phyloP scores from a whole-genome alignment of 2,797 vertebrate genomes.

The Centropyge bicolor region DNA sequence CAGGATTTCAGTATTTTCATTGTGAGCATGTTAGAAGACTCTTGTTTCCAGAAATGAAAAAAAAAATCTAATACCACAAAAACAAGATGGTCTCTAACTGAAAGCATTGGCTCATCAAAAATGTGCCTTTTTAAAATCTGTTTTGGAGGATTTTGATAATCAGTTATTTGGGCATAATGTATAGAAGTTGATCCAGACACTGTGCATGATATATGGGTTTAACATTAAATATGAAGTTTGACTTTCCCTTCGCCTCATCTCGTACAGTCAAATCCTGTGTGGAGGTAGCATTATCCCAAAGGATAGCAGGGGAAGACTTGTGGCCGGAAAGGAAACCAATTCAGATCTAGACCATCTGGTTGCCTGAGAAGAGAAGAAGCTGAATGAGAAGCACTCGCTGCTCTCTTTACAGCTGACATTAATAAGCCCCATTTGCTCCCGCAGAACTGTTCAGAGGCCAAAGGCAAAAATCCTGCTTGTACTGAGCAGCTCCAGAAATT shows the following conservation, averaged over 20 bases:
- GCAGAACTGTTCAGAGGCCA: conserved; percentile 50
- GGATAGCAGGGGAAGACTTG: conserved; percentile 26
- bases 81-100: neutral
- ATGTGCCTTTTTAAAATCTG: neutral
- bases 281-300: conserved; percentile 29
- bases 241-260: conserved; percentile 13
- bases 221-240: conserved; percentile 10
- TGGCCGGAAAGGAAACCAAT: conserved; percentile 44
- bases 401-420: conserved; percentile 56
- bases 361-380: conserved; percentile 33
- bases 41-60: neutral
- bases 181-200: neutral
- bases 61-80: neutral
- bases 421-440: conserved; percentile 61
- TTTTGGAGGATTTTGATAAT: neutral
- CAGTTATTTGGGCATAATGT: neutral
- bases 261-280: conserved; percentile 1
- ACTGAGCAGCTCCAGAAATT: conserved; percentile 29
- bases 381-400: conserved; percentile 41
- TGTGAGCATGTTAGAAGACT: neutral
- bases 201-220: neutral
- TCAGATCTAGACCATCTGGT: conserved; percentile 57
- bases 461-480: conserved; percentile 28
- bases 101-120: neutral
- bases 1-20: neutral